Conservation (phyloP, 2,113 vertebrate genomes). For the Terrapene triunguis region DNA sequence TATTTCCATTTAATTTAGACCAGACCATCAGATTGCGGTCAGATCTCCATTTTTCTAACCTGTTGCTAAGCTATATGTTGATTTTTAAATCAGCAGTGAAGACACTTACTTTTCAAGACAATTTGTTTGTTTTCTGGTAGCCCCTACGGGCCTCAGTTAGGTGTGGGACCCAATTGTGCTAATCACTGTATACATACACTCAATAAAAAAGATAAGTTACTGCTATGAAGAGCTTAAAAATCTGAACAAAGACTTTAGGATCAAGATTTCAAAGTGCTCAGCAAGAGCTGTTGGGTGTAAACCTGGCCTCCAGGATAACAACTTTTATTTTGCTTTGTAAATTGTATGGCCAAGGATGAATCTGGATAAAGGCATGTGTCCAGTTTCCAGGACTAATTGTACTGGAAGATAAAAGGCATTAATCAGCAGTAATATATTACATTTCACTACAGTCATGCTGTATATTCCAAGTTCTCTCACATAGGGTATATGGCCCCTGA, state of each 20-base stretch:
- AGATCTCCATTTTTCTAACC: background rate
- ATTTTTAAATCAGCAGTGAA: background rate
- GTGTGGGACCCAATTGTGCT: background rate
- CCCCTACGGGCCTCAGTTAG: background rate
- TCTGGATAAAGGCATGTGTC: background rate
- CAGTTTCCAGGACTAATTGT: background rate
- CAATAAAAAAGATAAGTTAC: background rate
- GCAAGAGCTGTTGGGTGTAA: background rate
- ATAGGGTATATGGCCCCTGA: background rate
- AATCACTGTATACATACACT: background rate
- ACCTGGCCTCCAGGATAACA: background rate
- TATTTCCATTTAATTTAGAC: background rate
- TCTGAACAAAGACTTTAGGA: background rate
- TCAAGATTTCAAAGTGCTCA: background rate
- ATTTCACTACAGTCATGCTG: background rate
- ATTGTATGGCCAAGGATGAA: rapidly evolving
- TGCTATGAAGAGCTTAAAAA: background rate
- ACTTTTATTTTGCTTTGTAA: background rate
- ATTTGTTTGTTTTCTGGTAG: background rate
- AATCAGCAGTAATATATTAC: rapidly evolving
- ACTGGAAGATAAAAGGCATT: background rate
- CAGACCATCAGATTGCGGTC: background rate
- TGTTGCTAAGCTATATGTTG: background rate
- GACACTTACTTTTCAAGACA: background rate
- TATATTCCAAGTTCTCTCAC: background rate